These are phyloP conservation scores for Blastobasis lacticolella DNA, from an alignment of 2,888 invertebrate species.

Conservation along the genomic window DNA sequence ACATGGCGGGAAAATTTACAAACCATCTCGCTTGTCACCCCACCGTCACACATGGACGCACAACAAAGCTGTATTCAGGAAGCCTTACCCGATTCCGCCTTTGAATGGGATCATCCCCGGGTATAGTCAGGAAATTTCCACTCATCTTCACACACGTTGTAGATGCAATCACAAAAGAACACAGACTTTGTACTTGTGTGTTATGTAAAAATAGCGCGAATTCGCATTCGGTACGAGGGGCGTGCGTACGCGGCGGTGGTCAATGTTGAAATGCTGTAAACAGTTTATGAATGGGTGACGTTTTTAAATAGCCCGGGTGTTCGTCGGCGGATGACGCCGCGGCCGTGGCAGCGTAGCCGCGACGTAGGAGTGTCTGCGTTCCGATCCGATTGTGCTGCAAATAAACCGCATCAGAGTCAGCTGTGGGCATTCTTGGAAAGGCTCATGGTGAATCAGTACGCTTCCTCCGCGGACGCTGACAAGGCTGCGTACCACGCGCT, in stretches of 20 bases:
- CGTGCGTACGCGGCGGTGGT: constrained; percentile 56
- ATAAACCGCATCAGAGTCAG: constrained; percentile 38
- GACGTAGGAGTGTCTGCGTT: constrained; percentile 49
- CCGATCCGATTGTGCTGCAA: constrained; percentile 40
- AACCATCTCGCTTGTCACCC: no score
- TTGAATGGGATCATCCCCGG: constrained; percentile 56
- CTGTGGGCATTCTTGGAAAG: constrained; percentile 28
- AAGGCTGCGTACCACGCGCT: no score
- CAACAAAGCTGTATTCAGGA: neutral
- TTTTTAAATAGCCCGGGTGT: constrained; percentile 46
- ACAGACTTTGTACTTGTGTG: constrained; percentile 26
- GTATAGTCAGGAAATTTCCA: constrained; percentile 65
- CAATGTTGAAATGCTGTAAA: constrained; percentile 43
- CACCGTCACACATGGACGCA: no score
- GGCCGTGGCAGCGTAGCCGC: constrained; percentile 19
- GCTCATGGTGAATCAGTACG: constrained; percentile 14
- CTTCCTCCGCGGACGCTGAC: no score
- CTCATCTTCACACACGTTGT: constrained; percentile 51
- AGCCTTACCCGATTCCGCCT: constrained; percentile 57
- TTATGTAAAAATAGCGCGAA: constrained; percentile 27
- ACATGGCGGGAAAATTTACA: no score
- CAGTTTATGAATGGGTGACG: constrained; percentile 70
- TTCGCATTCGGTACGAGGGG: constrained; percentile 8
- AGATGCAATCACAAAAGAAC: constrained; percentile 23
- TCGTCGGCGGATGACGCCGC: constrained; percentile 37